Evolutionary conservation across 2,888 invertebrate species (phyloP), one percentile per base, ranked within the genome.

Genomic region (Luperina testacea): DNA sequence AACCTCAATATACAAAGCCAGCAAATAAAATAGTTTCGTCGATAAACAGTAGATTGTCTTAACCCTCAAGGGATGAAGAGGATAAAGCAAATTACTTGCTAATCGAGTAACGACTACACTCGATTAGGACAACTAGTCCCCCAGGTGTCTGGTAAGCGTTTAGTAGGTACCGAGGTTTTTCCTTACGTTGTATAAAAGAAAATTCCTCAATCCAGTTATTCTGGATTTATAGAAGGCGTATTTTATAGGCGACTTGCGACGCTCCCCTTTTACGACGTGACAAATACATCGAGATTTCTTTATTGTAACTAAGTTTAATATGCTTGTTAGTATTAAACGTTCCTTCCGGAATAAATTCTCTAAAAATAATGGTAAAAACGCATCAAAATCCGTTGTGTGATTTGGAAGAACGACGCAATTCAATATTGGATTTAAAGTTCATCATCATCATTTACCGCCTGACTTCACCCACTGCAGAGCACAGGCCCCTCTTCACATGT

Each of bases 51-150:
- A 80, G 81, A 80, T 82, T 51, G 72, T 59, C 72, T 67, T 9
- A 53, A 27, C 67, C 65, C 84, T 71, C 84, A 15, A 15, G 81
- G 80, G 80, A 71, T 63, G 72, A 17, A 68, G 71, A n/a, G 38
- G 57, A 81, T 15, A 15, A 45, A 69, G 72, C 15, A 64, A 57
- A 78, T 75, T 68, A 72, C 71, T 27, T 20, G 72, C 71, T 78
- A 75, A 83, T 71, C 59, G 24, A 27, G 61, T 63, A 59, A 68
- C 32, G 84, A 80, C 42, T 68, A 45, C 51, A 68, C 53, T 86
- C 78, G 64, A 86, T 72, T 64, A 83, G 64, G 57, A 48, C 15
- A 65, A 74, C 61, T 70, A 51, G 15, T 79, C 84, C 80, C 81
- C 27, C 51, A 79, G 81, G 81, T 79, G 80, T n/a, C 51, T n/a